Evolutionary conservation across 2,797 vertebrate genomes (phyloP).

Genomic region (Garrulus glandarius): DNA sequence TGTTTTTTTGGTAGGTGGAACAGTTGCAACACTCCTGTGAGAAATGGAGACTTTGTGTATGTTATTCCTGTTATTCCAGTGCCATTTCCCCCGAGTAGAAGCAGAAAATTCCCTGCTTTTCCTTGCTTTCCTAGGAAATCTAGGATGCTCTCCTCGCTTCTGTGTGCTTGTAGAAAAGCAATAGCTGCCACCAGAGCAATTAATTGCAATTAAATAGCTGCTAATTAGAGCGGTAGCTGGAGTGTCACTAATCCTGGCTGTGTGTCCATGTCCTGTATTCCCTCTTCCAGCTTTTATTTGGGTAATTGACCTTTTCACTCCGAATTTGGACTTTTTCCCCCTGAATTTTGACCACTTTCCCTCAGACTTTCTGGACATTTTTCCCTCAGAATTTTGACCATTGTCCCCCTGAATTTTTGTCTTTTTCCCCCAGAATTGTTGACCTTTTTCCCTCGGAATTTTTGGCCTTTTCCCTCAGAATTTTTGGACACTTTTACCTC

Average conservation of each 20-base stretch:
- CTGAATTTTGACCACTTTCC: not conserved
- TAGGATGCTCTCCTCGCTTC: not conserved
- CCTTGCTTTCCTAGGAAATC: not conserved
- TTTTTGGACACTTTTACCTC: too few relatives aligned
- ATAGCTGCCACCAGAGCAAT: not conserved
- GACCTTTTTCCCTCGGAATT: too few relatives aligned
- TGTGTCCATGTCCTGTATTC: not conserved
- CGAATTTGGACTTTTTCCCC: not conserved
- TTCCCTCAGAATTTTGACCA: not conserved
- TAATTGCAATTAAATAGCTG: constrained; percentile 30
- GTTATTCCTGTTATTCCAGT: not conserved
- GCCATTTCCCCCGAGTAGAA: not conserved
- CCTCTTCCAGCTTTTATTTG: not conserved
- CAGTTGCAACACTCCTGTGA: constrained; percentile 88
- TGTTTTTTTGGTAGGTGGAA: constrained; percentile 93
- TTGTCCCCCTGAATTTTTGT: too few relatives aligned
- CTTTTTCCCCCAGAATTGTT: too few relatives aligned
- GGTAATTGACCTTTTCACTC: not conserved
- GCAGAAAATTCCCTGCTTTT: not conserved
- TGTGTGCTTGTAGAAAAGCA: constrained; percentile 18
- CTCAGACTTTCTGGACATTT: rapidly evolving
- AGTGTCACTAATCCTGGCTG: constrained; percentile 51
- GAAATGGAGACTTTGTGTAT: constrained; percentile 93
- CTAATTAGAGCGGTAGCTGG: constrained; percentile 35
- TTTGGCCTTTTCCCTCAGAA: too few relatives aligned